Percentiles rank a stretch among this genome's conserved stretches.
phyloP scores from a whole-genome alignment of 2,888 invertebrate species.

The Willowsia nigromaculata region DNA sequence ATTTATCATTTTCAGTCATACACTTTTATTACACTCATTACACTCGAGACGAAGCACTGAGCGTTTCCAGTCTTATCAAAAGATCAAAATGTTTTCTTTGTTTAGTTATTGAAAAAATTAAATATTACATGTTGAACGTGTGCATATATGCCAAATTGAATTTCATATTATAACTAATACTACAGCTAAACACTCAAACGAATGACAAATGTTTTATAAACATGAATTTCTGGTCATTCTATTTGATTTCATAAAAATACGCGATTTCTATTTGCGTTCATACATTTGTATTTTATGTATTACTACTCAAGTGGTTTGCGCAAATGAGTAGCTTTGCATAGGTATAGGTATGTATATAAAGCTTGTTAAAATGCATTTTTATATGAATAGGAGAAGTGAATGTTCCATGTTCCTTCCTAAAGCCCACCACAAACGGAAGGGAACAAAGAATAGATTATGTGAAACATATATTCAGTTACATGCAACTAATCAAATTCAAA shows the following conservation, averaged over 20 bases:
- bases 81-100: slow-evolving; percentile 42
- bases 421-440: no score
- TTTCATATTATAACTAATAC: background rate
- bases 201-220: slow-evolving; percentile 33
- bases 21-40: background rate
- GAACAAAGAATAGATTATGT: background rate
- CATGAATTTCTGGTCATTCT: slow-evolving; percentile 35
- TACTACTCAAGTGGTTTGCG: no score
- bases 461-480: background rate
- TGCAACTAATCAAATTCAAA: slow-evolving; percentile 19
- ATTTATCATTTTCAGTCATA: background rate
- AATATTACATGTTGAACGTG: background rate
- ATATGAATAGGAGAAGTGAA: no score
- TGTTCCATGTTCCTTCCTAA: background rate
- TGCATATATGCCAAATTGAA: background rate
- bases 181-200: background rate
- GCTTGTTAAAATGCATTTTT: no score
- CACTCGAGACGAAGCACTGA: background rate
- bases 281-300: no score
- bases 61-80: background rate
- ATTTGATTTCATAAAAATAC: background rate
- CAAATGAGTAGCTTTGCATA: no score
- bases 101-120: background rate
- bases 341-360: no score
- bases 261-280: background rate